Evolutionary conservation across 2,888 invertebrate species (phyloP).

Genomic region (Junonia oenone): DNA sequence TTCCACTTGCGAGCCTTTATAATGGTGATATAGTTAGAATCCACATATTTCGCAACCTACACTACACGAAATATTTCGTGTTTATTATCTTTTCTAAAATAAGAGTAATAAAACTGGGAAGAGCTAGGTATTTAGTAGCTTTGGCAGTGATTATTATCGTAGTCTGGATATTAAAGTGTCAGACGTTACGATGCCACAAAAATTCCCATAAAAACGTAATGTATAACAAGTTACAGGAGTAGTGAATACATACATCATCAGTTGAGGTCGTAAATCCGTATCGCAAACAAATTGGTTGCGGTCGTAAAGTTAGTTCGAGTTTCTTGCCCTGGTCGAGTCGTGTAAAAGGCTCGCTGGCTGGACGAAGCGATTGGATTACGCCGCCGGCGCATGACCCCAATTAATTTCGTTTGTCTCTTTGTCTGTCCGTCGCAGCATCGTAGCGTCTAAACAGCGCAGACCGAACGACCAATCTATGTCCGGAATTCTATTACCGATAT

Average conservation of each 20-base stretch:
- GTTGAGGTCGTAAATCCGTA: conserved; percentile 22
- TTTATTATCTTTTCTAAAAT: not conserved
- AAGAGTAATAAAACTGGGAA: not conserved
- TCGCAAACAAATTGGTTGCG: conserved; percentile 26
- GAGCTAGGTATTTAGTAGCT: not conserved
- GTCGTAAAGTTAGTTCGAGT: conserved; percentile 28
- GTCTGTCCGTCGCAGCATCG: conserved; percentile 43
- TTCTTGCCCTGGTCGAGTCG: conserved; percentile 34
- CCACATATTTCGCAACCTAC: not conserved
- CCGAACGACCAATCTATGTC: conserved; percentile 55
- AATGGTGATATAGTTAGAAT: not conserved
- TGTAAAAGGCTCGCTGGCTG: conserved; percentile 52
- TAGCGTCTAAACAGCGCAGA: conserved; percentile 53
- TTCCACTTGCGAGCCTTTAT: not conserved
- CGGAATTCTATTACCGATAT: conserved; percentile 65
- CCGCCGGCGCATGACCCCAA: conserved; percentile 62
- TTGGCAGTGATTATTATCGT: not conserved
- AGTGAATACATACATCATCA: conserved; percentile 16
- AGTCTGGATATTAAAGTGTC: conserved; percentile 1
- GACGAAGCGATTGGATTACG: conserved; percentile 61
- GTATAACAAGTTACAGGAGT: conserved; percentile 6
- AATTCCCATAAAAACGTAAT: not conserved
- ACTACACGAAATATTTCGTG: not conserved
- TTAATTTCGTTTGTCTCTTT: conserved; percentile 76
- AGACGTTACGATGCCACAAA: not conserved